phyloP scores from a whole-genome alignment of 1,140 invertebrate genomes.

The Tetranychus cinnabarinus region DNA sequence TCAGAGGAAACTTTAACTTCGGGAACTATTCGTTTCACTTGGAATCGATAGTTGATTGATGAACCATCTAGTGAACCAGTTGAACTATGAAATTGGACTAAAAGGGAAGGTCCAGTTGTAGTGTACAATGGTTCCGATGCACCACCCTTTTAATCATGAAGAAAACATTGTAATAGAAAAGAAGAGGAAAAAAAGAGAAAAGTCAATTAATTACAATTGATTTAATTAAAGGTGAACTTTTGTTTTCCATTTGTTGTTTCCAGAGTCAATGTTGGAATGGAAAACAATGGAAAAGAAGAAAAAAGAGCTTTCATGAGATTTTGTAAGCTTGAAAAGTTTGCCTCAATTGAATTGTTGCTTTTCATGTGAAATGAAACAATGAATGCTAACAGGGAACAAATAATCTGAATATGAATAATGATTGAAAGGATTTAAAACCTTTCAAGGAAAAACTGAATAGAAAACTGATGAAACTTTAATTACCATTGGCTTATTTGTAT shows the following conservation, averaged over 20 bases:
- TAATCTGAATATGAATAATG: too few relatives aligned
- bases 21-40: slow-evolving; percentile 10
- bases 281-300: too few relatives aligned
- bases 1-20: neutral
- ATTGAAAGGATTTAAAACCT: neutral
- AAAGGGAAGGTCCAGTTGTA: slow-evolving; percentile 9
- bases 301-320: too few relatives aligned
- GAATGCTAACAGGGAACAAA: too few relatives aligned
- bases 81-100: slow-evolving; percentile 12
- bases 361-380: too few relatives aligned
- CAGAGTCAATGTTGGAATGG: too few relatives aligned
- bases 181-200: neutral
- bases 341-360: too few relatives aligned
- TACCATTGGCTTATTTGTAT: slow-evolving; percentile 10
- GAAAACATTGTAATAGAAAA: neutral
- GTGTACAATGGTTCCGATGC: slow-evolving; percentile 9
- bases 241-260: neutral
- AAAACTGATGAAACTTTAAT: neutral
- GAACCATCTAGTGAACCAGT: slow-evolving; percentile 14
- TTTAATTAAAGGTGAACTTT: neutral
- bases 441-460: neutral
- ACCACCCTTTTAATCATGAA: slow-evolving; percentile 3
- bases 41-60: slow-evolving; percentile 14
- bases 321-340: too few relatives aligned
- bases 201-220: neutral